A percentile compares a stretch with the other conserved stretches of the same genome.
phyloP scores from a whole-genome alignment of 2,797 vertebrate genomes.

The Tauraco hartlaubi region DNA sequence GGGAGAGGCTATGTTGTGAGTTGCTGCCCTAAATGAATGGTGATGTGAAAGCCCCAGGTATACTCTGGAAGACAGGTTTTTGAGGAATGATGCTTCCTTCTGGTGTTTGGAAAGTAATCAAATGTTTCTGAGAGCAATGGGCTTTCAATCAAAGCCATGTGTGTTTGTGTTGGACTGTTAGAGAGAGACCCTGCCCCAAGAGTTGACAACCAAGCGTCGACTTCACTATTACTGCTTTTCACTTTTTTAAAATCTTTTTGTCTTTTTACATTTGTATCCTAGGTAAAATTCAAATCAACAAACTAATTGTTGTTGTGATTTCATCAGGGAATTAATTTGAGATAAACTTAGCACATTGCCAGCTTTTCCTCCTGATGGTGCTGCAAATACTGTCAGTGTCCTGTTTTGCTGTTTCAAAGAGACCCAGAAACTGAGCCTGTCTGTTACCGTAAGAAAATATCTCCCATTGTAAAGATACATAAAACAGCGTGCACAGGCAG shows the following conservation, averaged over 20 bases:
- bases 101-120: conserved; percentile 40
- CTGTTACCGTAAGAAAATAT: background rate
- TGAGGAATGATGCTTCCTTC: conserved; percentile 37
- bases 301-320: background rate
- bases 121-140: conserved; percentile 18
- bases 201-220: background rate
- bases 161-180: background rate
- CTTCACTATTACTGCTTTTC: background rate
- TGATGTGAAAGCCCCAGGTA: conserved; percentile 25
- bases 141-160: conserved; percentile 19
- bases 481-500: background rate
- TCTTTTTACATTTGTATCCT: background rate
- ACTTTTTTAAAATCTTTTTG: background rate
- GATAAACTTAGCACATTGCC: background rate
- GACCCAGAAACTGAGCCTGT: background rate
- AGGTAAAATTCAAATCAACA: background rate
- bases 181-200: background rate
- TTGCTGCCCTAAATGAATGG: conserved; percentile 27
- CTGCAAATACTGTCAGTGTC: background rate
- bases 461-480: background rate
- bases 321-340: conserved; percentile 3
- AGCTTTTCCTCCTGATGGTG: background rate
- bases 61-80: background rate
- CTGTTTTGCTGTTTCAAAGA: background rate
- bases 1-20: background rate